Evolutionary conservation across 2,113 vertebrate species (phyloP), one percentile per base, ranked within the genome.

Genomic region (Bucco capensis): DNA sequence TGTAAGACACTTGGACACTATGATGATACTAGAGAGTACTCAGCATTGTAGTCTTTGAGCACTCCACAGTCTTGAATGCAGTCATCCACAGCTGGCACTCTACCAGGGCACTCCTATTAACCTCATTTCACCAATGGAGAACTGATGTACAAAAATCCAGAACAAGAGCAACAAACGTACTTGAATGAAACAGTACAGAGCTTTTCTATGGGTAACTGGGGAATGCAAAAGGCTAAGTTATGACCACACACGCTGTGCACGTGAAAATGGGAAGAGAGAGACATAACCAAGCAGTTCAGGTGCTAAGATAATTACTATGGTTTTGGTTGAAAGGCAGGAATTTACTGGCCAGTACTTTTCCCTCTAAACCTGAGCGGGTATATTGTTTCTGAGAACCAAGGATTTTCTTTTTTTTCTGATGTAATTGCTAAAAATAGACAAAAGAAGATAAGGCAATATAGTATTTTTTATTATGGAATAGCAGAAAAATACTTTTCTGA

Each of bases 171-270:
- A 40, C 62, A 78, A 46, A 90, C 19, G 40, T 14, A 66, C 72
- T 80, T 21, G 27, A 80, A 23, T n/a, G 11, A 56, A 58, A 79
- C 17, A 7, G 11, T 2, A 16, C 40, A 24, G 69, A 83, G 38
- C n/a, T 83, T 33, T 53, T 27, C 25, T 10, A 28, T 2, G 40
- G 27, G 11, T 19, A 57, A 33, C 71, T 57, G 28, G 49, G 33
- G 33, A 49, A 61, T 7, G 76, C 31, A 66, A 44, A 82, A 70
- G 40, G 46, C 54, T 19, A 23, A 66, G n/a, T 19, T 21, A 75
- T 3, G 1, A 53, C 66, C 22, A 19, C 3, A 44, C 3, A 22
- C 10, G 2, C 46, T 18, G 2, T 17, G 22, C 35, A 16, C 2
- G 4, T 13, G 33, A 42, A 51, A 79, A 53, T 0, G 1, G 13